Base-by-base conservation (phyloP, 2,797 vertebrate genomes). In the Anas flavirostris region DNA sequence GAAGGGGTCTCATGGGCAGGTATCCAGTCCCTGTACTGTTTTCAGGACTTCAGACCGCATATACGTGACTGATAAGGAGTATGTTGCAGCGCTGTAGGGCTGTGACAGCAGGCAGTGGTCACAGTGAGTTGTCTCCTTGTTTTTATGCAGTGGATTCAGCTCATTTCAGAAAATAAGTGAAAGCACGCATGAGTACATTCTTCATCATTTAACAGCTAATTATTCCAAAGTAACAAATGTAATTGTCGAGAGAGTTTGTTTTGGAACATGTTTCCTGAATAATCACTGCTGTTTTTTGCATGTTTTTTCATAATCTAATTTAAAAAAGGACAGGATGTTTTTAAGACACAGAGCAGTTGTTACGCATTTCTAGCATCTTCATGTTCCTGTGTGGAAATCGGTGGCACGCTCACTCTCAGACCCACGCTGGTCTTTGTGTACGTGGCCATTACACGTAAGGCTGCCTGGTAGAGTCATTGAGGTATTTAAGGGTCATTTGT, bases 251-350 rank as follows among this genome's bases (percentile, higher is more conserved):
- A 92, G 86, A 92, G 64, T 93, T 96, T 92, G 72, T 79, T 89
- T 93, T 93, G 75, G 87, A 92, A 87, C 88, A 86, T 96, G 86
- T 96, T 96, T 85, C 78, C 75, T 94, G 91, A 91, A 87, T 94
- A 86, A 72, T 90, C 29, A 3, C 53, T 90, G 78, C 64, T 90
- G 83, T 35, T 80, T 95, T 95, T 94, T 95, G 76, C 91, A 37
- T 94, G 78, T 64, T 84, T 90, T 92, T 89, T 82, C 37, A 59
- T 94, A 72, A 62, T 91, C 37, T 85, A 85, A 93, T 95, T 95
- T 93, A 80, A 73, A 93, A 93, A 93, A 90, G 88, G 73, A 86
- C 78, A 84, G 91, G 91, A 88, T 96, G 80, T 96, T 95, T 93
- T 88, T 60, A 74, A 90, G 88, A 63, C 94, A 29, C 43, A 29